Percentiles rank a stretch among this genome's conserved stretches.
Conservation (phyloP, 2,113 vertebrate genomes). For the Odontophorus gujanensis region DNA sequence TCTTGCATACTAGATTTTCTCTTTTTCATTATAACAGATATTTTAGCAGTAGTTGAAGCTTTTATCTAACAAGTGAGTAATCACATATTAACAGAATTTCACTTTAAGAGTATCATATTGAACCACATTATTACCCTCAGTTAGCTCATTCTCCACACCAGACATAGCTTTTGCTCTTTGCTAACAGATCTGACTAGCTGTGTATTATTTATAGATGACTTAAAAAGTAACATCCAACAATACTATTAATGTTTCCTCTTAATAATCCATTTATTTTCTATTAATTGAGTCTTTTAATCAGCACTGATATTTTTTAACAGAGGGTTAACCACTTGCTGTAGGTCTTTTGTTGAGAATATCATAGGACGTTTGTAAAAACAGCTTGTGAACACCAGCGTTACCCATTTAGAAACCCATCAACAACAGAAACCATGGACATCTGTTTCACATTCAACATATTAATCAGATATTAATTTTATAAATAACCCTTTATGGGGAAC, state of each 20-base stretch:
- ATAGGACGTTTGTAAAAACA: not conserved
- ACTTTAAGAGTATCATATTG: not conserved
- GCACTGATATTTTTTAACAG: not conserved
- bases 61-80: not conserved
- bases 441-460: not conserved
- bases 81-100: not conserved
- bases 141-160: not conserved
- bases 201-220: accelerated
- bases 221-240: not conserved
- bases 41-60: not conserved
- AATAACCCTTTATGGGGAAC: not conserved
- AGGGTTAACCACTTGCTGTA: not conserved
- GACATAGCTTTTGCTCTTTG: not conserved
- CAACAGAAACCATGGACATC: not conserved
- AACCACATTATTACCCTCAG: not conserved
- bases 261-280: not conserved
- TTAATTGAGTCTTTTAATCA: not conserved
- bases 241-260: not conserved
- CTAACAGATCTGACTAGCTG: not conserved
- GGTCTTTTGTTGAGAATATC: not conserved
- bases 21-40: not conserved
- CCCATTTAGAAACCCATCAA: not conserved
- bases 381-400: not conserved
- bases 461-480: not conserved
- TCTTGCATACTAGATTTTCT: not conserved